Percentiles rank a stretch among this genome's conserved stretches.
phyloP scores from a whole-genome alignment of 2,888 invertebrate species.

The Yponomeuta plumbellus region DNA sequence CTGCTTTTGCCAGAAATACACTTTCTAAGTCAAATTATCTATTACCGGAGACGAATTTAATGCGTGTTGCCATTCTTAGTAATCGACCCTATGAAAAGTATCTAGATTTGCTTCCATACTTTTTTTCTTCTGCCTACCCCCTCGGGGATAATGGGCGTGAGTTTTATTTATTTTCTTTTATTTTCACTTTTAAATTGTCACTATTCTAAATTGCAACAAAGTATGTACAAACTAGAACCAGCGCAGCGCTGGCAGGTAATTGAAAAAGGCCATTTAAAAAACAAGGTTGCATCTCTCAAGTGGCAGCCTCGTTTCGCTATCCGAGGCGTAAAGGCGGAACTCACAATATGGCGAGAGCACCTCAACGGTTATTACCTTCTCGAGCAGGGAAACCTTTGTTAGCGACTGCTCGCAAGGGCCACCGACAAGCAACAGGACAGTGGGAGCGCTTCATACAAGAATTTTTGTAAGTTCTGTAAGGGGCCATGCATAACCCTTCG shows the following conservation, averaged over 20 bases:
- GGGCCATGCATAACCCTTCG: no score
- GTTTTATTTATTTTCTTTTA: no score
- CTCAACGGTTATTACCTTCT: constrained; percentile 57
- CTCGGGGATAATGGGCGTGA: no score
- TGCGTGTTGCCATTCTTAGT: no score
- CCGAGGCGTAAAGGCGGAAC: constrained; percentile 46
- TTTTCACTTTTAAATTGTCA: neutral
- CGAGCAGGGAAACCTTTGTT: constrained; percentile 56
- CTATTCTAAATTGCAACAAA: no score
- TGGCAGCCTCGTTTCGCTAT: constrained; percentile 22
- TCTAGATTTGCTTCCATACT: no score
- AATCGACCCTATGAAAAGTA: no score
- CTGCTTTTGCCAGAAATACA: no score
- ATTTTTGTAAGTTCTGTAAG: neutral
- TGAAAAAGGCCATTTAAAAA: constrained; percentile 5
- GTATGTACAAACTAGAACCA: neutral
- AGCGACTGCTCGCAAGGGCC: constrained; percentile 29
- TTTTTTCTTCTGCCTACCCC: no score
- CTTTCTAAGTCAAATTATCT: no score
- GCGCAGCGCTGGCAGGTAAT: neutral
- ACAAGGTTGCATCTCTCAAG: constrained; percentile 8
- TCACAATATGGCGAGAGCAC: constrained; percentile 52
- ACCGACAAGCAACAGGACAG: neutral
- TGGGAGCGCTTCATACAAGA: neutral
- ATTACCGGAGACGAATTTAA: no score